Conservation (phyloP, 2,797 vertebrate genomes). For the Pipistrellus kuhlii region DNA sequence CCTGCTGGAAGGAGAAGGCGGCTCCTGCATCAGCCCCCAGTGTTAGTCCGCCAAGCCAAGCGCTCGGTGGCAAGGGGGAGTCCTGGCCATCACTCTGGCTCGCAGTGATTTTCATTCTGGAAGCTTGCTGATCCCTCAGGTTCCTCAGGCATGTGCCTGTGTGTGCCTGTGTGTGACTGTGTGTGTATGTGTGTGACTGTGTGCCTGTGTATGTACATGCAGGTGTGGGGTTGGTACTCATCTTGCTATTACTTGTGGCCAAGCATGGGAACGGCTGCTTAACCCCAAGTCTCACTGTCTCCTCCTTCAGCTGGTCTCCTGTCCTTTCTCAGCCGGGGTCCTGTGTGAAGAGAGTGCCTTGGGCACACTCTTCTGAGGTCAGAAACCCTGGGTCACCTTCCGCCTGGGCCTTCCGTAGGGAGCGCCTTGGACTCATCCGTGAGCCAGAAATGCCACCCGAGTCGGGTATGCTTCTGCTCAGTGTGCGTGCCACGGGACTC, state of each 20-base stretch:
- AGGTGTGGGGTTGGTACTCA: background rate
- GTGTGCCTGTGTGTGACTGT: background rate
- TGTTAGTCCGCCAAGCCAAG: background rate
- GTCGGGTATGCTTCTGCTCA: fast-evolving
- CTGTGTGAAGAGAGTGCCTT: background rate
- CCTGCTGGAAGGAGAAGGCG: conserved; percentile 42
- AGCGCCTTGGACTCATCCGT: background rate
- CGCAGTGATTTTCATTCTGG: background rate
- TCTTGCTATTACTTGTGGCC: background rate
- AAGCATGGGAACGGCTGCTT: background rate
- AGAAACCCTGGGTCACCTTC: background rate
- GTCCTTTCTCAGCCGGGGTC: background rate
- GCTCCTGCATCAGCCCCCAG: background rate
- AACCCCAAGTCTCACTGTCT: background rate
- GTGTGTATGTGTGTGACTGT: too few species aligned
- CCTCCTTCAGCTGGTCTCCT: background rate
- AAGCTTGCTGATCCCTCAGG: background rate
- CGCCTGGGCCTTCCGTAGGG: too few species aligned
- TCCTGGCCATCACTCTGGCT: background rate
- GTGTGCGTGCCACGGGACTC: too few species aligned
- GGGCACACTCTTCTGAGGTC: background rate
- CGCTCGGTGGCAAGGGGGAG: fast-evolving
- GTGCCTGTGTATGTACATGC: too few species aligned
- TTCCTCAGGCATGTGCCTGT: background rate
- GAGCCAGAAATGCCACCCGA: background rate